phyloP scores from a whole-genome alignment of 2,113 vertebrate genomes.

The Poeciliopsis retropinna region DNA sequence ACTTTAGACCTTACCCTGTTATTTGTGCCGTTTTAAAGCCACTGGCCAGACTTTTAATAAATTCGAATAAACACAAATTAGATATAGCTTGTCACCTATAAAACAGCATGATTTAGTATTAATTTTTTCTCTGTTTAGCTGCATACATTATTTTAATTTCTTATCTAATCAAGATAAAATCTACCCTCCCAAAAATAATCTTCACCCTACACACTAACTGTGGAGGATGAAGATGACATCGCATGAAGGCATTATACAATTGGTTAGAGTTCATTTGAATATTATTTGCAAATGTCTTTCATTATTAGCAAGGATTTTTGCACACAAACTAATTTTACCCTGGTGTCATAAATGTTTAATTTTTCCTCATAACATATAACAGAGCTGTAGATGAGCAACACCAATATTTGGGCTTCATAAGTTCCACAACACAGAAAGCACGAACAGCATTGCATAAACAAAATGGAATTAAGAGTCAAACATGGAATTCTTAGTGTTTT shows the following conservation, averaged over 20 bases:
- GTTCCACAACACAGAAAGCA: neutral
- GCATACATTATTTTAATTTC: too few species aligned
- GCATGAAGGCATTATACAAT: neutral
- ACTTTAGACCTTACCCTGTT: neutral
- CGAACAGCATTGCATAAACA: too few species aligned
- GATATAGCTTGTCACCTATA: neutral
- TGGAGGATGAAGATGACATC: neutral
- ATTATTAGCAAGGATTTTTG: neutral
- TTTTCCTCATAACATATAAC: neutral
- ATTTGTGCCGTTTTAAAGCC: neutral
- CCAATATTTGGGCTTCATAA: neutral
- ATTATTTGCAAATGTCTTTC: neutral
- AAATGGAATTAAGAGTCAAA: too few species aligned
- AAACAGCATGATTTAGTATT: neutral
- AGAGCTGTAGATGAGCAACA: neutral
- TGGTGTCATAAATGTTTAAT: neutral
- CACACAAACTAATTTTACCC: neutral
- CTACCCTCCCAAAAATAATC: neutral
- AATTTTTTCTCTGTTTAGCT: too few species aligned
- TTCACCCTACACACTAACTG: too few species aligned
- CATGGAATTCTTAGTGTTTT: too few species aligned
- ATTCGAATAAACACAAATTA: neutral
- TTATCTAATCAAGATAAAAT: neutral
- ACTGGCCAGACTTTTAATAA: neutral
- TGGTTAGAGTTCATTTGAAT: neutral